Evolutionary conservation across 2,797 vertebrate genomes (phyloP).

Genomic region (Mus caroli): DNA sequence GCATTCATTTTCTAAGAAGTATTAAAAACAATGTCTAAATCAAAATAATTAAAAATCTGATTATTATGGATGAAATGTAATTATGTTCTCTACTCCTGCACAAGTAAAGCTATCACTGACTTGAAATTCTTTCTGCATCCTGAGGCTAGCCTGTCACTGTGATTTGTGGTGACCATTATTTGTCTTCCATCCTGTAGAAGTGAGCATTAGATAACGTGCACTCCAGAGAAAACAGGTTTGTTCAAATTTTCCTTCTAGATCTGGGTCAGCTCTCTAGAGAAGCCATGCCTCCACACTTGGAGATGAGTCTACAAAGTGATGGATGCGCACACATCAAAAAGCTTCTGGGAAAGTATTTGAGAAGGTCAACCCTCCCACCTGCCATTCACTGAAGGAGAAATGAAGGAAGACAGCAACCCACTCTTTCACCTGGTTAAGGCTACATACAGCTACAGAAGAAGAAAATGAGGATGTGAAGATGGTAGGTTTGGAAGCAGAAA

Average conservation of each 20-base stretch:
- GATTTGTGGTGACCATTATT: slow-evolving; percentile 45
- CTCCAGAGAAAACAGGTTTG: not conserved
- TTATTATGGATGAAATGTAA: slow-evolving; percentile 16
- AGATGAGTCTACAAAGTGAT: slow-evolving; percentile 58
- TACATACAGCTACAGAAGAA: not conserved
- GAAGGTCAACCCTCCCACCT: not conserved
- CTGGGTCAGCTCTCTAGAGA: slow-evolving; percentile 71
- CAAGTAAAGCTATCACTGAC: slow-evolving; percentile 2
- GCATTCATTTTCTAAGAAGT: slow-evolving; percentile 22
- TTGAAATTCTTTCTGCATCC: slow-evolving; percentile 31
- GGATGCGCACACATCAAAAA: slow-evolving; percentile 30
- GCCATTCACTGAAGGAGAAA: slow-evolving; percentile 51
- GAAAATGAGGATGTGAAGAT: not conserved
- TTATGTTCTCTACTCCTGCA: not conserved
- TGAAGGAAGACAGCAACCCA: not conserved
- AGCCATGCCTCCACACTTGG: slow-evolving; percentile 36
- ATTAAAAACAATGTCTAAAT: slow-evolving; percentile 7
- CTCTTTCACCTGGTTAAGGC: slow-evolving; percentile 8
- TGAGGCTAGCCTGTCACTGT: not conserved
- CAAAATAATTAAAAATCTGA: slow-evolving; percentile 13
- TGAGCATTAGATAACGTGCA: slow-evolving; percentile 58
- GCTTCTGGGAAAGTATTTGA: slow-evolving; percentile 56
- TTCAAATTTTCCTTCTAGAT: slow-evolving; percentile 62
- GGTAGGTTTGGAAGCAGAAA: slow-evolving; percentile 57
- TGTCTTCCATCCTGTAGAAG: slow-evolving; percentile 57